Conservation (phyloP, 2,113 vertebrate genomes). For the Catharus fuscescens region DNA sequence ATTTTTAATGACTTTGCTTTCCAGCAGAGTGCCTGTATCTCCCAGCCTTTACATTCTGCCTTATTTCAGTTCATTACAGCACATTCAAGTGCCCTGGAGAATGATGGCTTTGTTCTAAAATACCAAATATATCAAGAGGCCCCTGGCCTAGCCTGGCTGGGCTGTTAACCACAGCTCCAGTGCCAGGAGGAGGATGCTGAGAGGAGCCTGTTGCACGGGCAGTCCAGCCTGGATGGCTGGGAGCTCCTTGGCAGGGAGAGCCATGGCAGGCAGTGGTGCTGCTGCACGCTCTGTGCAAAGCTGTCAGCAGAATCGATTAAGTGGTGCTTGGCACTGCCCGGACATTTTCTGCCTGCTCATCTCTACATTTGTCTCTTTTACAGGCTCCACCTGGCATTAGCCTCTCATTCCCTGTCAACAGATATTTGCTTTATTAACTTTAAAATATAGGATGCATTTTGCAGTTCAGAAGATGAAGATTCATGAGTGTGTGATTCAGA, state of each 20-base stretch:
- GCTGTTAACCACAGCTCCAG: constrained; percentile 32
- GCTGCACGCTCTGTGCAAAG: background rate
- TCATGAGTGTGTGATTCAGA: background rate
- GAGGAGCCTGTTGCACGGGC: background rate
- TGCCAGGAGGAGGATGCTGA: constrained; percentile 43
- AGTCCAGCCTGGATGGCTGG: background rate
- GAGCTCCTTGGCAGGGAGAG: background rate
- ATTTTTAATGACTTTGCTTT: constrained; percentile 90
- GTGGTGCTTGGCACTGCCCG: background rate
- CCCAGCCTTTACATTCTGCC: constrained; percentile 74
- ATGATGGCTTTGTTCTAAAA: constrained; percentile 84
- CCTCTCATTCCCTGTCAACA: background rate
- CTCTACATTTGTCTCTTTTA: background rate
- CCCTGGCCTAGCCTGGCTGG: constrained; percentile 3
- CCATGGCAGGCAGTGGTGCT: fast-evolving
- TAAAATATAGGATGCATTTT: background rate
- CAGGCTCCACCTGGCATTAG: background rate
- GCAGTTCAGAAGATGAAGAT: background rate
- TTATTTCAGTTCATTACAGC: constrained; percentile 75
- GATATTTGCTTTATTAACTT: constrained; percentile 11
- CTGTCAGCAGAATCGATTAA: background rate
- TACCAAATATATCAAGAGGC: constrained; percentile 69
- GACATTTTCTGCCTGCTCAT: background rate
- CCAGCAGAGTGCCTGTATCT: constrained; percentile 82
- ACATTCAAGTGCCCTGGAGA: constrained; percentile 73